Conservation (phyloP, 2,888 invertebrate species). For the Tiphia femorata region DNA sequence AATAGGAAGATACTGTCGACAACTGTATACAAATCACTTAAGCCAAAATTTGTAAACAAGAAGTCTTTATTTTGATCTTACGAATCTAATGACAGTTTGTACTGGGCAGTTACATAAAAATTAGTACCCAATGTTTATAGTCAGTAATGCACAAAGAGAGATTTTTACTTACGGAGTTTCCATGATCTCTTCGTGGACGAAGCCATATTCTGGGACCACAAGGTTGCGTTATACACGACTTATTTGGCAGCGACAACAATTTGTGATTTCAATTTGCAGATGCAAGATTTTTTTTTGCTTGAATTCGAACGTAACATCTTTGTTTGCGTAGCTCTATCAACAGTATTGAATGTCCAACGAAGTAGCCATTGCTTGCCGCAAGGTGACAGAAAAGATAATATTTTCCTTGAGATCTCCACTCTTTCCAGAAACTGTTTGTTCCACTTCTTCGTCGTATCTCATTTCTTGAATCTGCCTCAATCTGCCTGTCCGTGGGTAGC, state of each 20-base stretch:
- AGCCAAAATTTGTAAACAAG: constrained; percentile 39
- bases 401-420: constrained; percentile 28
- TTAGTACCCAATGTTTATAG: neutral
- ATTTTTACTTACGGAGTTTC: constrained; percentile 81
- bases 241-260: constrained; percentile 65
- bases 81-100: neutral
- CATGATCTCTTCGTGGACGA: constrained; percentile 79
- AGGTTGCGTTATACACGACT: constrained; percentile 57
- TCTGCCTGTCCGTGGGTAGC: constrained; percentile 43
- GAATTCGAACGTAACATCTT: constrained; percentile 54
- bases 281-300: constrained; percentile 53
- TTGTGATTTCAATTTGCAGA: constrained; percentile 50
- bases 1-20: constrained; percentile 28
- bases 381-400: constrained; percentile 7
- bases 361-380: too few relatives aligned
- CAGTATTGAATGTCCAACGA: constrained; percentile 7
- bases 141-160: constrained; percentile 14
- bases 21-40: constrained; percentile 3
- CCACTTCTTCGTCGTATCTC: constrained; percentile 52
- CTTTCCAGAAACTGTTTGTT: constrained; percentile 40
- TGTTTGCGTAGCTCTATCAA: constrained; percentile 22
- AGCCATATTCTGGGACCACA: constrained; percentile 61
- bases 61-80: constrained; percentile 23
- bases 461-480: constrained; percentile 49
- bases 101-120: constrained; percentile 6